Base-by-base conservation (phyloP, 2,797 vertebrate genomes). In the Bucorvus abyssinicus region DNA sequence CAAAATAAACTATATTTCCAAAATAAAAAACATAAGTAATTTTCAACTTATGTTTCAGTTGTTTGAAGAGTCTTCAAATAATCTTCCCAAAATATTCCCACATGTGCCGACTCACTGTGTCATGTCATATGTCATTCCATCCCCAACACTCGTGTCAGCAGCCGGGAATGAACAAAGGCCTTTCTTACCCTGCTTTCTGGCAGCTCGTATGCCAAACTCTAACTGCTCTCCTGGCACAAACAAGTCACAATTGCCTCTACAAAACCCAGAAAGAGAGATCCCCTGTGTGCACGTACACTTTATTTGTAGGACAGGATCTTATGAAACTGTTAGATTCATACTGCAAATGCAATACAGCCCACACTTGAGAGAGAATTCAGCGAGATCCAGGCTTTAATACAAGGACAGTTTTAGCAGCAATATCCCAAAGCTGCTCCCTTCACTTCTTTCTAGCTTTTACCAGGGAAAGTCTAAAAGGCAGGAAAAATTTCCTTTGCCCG, bases 121-220 rank as follows among this genome's bases (percentile, higher is more conserved):
- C 88, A 93, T 59, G 86, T 90, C 73, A 18, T 8, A 8, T 92
- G 79, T 80, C 84, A 95, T 47, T 86, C 68, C 82, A 88, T 78
- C 69, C 84, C 67, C 53, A 90, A 56, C 44, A 56, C 63, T 84
- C 12, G 0, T 7, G 85, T 52, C 52, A 84, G 78, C 87, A 91
- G 89, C 40, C 74, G 86, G 65, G 67, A 88, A 89, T 10, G 82
- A 95, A 95, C 89, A 95, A 91, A 87, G 91, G 92, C 76, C 82
- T 91, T 94, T 76, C 91, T 96, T 69, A 36, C 74, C 45, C 84
- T 65, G 67, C 60, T 87, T 84, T 60, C 73, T 84, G 84, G 83
- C 76, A 91, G 82, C 67, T 89, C 53, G 24, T 42, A 67, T 26
- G 60, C 74, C 68, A 56, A 82, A 57, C 71, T 55, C 67, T 61